These are phyloP conservation scores for Hyles vespertilio DNA, from an alignment of 1,140 invertebrate genomes.

Conservation along the genomic window DNA sequence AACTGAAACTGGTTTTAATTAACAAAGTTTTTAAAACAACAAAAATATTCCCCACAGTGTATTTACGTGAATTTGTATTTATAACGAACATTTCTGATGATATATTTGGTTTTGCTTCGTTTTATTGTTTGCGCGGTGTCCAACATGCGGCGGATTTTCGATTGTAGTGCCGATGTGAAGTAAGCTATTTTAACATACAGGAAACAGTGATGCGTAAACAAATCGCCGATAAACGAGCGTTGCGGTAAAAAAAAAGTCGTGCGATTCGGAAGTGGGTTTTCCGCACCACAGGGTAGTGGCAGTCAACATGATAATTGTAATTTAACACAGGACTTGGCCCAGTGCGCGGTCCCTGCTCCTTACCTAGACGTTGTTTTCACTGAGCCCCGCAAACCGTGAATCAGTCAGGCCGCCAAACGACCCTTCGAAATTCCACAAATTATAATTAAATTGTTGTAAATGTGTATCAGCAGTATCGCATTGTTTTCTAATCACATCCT, in stretches of 20 bases:
- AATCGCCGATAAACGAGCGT: conserved; percentile 3
- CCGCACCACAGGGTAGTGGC: conserved; percentile 26
- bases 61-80: no score
- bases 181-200: neutral
- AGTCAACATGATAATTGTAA: conserved; percentile 55
- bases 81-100: no score
- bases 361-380: conserved; percentile 33
- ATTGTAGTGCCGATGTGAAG: neutral
- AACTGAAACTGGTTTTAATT: conserved; percentile 39
- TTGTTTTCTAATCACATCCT: neutral
- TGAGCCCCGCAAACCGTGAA: conserved; percentile 38
- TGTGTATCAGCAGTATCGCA: conserved; percentile 22
- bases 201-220: conserved; percentile 1
- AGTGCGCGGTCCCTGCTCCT: conserved; percentile 2
- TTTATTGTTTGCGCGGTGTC: no score
- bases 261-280: conserved; percentile 19
- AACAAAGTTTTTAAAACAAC: conserved; percentile 36
- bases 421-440: conserved; percentile 45
- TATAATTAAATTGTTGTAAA: conserved; percentile 55
- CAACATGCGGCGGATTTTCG: neutral
- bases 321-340: conserved; percentile 34
- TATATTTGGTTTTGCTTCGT: no score
- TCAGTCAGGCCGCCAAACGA: conserved; percentile 42
- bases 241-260: conserved; percentile 25
- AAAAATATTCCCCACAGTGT: conserved; percentile 10